A percentile compares a stretch with the other conserved stretches of the same genome.
phyloP scores from a whole-genome alignment of 2,888 invertebrate species.

The Polietes domitor region DNA sequence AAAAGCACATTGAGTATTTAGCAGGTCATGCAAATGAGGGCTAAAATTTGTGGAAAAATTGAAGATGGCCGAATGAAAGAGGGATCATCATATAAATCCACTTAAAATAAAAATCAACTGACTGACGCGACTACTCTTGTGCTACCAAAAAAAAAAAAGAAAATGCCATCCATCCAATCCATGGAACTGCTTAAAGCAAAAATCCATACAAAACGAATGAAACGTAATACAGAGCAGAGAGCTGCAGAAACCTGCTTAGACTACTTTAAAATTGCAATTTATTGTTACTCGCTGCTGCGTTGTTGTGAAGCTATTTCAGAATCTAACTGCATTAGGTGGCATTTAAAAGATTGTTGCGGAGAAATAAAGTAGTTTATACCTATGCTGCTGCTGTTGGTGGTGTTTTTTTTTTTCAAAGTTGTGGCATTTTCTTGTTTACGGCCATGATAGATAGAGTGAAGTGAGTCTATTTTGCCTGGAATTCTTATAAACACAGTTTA shows the following conservation, averaged over 20 bases:
- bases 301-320: conserved; percentile 10
- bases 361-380: background rate
- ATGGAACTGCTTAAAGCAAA: background rate
- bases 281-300: background rate
- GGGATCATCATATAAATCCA: no score
- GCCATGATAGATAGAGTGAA: conserved; percentile 5
- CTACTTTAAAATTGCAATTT: conserved; percentile 46
- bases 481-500: background rate
- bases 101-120: no score
- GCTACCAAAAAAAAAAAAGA: background rate
- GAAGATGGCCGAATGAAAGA: no score
- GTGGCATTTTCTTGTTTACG: background rate
- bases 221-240: conserved; percentile 6
- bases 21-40: no score
- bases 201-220: conserved; percentile 5
- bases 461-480: background rate
- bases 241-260: conserved; percentile 47
- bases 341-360: conserved; percentile 14
- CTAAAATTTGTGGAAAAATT: no score
- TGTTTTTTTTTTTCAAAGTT: background rate
- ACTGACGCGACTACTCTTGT: no score
- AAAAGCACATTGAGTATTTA: no score
- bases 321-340: conserved; percentile 12
- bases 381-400: background rate
- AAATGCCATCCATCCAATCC: conserved; percentile 4